Conservation (phyloP, 2,888 invertebrate genomes). For the Tridacna gigas region DNA sequence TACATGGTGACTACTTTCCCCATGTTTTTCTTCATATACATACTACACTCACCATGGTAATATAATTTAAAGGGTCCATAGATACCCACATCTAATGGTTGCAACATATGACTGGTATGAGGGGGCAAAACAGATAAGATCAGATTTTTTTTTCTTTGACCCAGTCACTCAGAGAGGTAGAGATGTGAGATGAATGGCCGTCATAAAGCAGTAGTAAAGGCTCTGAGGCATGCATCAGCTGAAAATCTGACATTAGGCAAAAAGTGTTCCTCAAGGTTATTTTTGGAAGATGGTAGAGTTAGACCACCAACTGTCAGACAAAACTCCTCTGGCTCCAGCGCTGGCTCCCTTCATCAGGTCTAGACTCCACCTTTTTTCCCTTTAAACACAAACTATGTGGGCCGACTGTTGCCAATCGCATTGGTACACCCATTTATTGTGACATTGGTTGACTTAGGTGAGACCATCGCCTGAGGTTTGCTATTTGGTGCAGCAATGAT, state of each 20-base stretch:
- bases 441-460: conserved; percentile 25
- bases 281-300: conserved; percentile 36
- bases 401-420: too few species aligned
- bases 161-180: too few species aligned
- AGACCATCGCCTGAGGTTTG: conserved; percentile 14
- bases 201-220: conserved; percentile 28
- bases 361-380: conserved; percentile 20
- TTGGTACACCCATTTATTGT: conserved; percentile 36
- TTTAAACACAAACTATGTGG: conserved; percentile 52
- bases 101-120: too few species aligned
- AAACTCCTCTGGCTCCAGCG: conserved; percentile 25
- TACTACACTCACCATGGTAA: too few species aligned
- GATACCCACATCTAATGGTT: too few species aligned
- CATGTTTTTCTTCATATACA: too few species aligned
- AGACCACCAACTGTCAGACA: too few species aligned
- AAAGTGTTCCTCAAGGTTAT: conserved; percentile 43
- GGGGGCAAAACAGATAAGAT: too few species aligned
- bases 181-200: too few species aligned
- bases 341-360: conserved; percentile 39
- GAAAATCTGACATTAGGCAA: conserved; percentile 27
- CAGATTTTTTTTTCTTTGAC: too few species aligned
- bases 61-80: too few species aligned
- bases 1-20: too few species aligned
- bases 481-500: conserved; percentile 26
- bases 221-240: conserved; percentile 5